These are phyloP conservation scores for Perca schrenkii DNA, from an alignment of 2,113 vertebrate species.

Conservation along the genomic window DNA sequence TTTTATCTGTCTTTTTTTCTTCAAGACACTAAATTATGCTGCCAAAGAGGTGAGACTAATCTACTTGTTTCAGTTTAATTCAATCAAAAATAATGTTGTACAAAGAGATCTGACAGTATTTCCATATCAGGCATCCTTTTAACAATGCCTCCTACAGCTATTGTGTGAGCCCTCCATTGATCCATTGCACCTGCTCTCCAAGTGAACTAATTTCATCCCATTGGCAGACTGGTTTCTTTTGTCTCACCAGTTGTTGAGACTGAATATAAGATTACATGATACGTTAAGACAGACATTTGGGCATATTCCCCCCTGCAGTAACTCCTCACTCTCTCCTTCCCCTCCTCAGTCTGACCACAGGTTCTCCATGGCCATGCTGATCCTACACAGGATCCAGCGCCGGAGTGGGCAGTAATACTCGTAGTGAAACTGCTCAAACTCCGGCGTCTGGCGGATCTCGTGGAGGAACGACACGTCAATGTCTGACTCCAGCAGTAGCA, in stretches of 20 bases:
- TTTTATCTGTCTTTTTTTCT: not conserved
- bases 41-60: slow-evolving; percentile 38
- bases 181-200: not conserved
- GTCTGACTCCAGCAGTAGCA: slow-evolving; percentile 96
- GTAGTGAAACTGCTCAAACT: slow-evolving; percentile 98
- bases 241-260: slow-evolving; percentile 37
- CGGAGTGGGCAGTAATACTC: slow-evolving; percentile 98
- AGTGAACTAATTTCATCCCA: slow-evolving; percentile 16
- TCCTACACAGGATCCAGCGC: slow-evolving; percentile 93
- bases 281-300: slow-evolving; percentile 65
- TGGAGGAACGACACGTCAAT: slow-evolving; percentile 97
- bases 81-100: not conserved
- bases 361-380: slow-evolving; percentile 89
- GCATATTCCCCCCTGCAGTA: slow-evolving; percentile 27
- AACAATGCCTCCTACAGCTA: not conserved
- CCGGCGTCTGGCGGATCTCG: slow-evolving; percentile 97
- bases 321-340: slow-evolving; percentile 11
- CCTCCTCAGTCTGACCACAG: slow-evolving; percentile 89
- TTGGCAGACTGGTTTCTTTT: slow-evolving; percentile 25
- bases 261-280: slow-evolving; percentile 49
- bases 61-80: not conserved
- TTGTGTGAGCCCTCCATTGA: slow-evolving; percentile 2
- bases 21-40: not conserved
- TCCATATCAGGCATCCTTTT: slow-evolving; percentile 11
- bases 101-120: not conserved